Evolutionary conservation across 2,797 vertebrate species (phyloP).

Genomic region (Etheostoma nigrum): DNA sequence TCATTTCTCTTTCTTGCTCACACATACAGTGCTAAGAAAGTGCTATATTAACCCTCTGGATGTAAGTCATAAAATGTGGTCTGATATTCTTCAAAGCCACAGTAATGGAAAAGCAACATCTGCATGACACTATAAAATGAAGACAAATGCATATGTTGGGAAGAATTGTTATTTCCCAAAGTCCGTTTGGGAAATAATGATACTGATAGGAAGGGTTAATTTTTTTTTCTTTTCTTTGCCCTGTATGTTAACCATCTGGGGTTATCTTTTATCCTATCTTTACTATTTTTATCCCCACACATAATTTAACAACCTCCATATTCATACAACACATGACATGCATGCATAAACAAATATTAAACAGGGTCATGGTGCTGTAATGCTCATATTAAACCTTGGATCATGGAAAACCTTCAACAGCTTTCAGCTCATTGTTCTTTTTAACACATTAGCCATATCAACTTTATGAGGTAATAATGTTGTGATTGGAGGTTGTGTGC

Average conservation of each 20-base stretch:
- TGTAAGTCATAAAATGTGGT: neutral
- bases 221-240: too few species aligned
- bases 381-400: too few species aligned
- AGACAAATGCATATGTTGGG: neutral
- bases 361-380: too few species aligned
- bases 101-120: neutral
- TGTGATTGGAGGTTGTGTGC: neutral
- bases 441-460: neutral
- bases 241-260: neutral
- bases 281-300: conserved; percentile 7
- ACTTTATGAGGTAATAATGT: neutral
- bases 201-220: too few species aligned
- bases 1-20: neutral
- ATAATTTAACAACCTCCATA: neutral
- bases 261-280: neutral
- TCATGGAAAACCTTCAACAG: too few species aligned
- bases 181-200: neutral
- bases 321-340: too few species aligned
- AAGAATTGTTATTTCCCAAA: neutral
- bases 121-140: neutral
- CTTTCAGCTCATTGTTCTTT: neutral
- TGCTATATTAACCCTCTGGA: neutral
- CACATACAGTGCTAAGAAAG: neutral
- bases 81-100: neutral
- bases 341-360: too few species aligned